phyloP scores from a whole-genome alignment of 1,140 invertebrate genomes.

The Ceratitis capitata region DNA sequence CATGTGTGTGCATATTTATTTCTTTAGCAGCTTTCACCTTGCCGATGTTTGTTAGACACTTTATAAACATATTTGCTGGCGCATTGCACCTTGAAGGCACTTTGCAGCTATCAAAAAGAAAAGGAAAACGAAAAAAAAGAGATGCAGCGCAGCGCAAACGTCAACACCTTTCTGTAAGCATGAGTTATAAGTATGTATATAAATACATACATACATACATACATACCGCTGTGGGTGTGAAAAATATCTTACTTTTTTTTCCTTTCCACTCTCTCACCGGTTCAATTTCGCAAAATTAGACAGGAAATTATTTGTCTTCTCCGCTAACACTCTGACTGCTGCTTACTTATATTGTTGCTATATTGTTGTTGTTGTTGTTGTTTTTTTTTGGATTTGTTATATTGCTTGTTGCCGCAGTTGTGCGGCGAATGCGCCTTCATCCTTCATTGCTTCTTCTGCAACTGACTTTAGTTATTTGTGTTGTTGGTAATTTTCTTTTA shows the following conservation, averaged over 20 bases:
- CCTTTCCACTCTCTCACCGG: not conserved
- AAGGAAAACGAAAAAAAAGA: conserved; percentile 2
- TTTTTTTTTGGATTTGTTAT: no score
- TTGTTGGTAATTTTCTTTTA: not conserved
- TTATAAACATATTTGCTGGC: not conserved
- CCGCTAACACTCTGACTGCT: conserved; percentile 18
- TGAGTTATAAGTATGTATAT: not conserved
- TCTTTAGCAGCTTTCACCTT: not conserved
- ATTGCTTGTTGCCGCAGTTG: no score
- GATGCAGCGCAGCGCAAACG: no score
- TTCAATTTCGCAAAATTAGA: conserved; percentile 36
- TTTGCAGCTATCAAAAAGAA: not conserved
- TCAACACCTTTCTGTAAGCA: not conserved
- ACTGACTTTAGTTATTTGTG: not conserved
- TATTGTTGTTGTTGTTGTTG: not conserved
- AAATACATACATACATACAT: not conserved
- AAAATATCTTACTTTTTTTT: not conserved
- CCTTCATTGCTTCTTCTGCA: not conserved
- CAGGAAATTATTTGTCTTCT: conserved; percentile 38
- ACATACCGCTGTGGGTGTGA: no score
- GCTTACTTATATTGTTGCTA: conserved; percentile 11
- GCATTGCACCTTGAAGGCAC: conserved; percentile 1
- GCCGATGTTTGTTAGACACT: not conserved
- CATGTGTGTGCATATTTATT: not conserved
- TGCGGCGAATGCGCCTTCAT: not conserved